Evolutionary conservation across 2,113 vertebrate species (phyloP).

Genomic region (Cinclus cinclus): DNA sequence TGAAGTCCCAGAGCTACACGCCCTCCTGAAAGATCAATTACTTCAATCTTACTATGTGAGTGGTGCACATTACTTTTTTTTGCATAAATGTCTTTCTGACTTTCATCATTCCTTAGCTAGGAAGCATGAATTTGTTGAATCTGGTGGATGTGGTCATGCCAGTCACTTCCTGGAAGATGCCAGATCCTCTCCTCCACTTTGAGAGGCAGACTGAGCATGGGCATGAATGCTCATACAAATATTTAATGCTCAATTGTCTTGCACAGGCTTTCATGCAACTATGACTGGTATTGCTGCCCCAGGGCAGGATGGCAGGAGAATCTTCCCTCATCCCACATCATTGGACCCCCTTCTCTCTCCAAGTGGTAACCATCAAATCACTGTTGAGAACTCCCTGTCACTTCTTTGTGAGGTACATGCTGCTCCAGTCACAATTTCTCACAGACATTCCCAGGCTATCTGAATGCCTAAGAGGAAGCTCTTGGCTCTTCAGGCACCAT

Average conservation of each 20-base stretch:
- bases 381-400: not conserved
- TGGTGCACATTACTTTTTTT: rapidly evolving
- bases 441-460: not conserved
- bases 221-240: not conserved
- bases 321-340: rapidly evolving
- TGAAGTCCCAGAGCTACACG: not conserved
- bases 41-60: not conserved
- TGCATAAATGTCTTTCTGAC: rapidly evolving
- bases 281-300: not conserved
- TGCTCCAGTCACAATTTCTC: not conserved
- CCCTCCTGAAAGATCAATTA: not conserved
- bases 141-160: not conserved
- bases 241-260: not conserved
- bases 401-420: not conserved
- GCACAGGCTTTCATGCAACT: not conserved
- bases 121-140: not conserved
- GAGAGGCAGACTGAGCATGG: not conserved
- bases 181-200: not conserved
- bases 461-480: not conserved
- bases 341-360: not conserved
- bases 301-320: not conserved
- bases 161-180: not conserved
- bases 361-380: not conserved
- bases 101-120: not conserved
- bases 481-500: not conserved